phyloP scores from a whole-genome alignment of 1,140 invertebrate genomes.

The Sycophaga agraensis region DNA sequence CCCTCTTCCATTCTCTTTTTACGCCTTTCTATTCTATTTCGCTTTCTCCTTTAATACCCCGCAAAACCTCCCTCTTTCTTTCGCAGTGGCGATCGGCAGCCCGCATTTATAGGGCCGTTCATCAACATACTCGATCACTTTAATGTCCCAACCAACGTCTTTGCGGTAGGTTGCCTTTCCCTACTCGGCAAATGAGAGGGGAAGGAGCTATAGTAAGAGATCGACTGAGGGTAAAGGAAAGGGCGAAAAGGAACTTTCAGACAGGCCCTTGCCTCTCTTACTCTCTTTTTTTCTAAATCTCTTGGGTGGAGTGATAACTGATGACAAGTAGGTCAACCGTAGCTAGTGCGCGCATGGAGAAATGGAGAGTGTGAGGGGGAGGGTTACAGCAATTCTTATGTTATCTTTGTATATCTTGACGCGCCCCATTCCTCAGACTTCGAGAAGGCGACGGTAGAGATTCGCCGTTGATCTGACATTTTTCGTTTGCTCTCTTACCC shows the following conservation, averaged over 20 bases:
- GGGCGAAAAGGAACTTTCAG: no score
- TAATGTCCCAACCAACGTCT: neutral
- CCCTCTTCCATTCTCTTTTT: no score
- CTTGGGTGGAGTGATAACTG: neutral
- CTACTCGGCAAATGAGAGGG: no score
- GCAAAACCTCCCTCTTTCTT: neutral
- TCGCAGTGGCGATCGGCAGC: neutral
- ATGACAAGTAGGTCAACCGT: conserved; percentile 21
- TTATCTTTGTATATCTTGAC: conserved; percentile 12
- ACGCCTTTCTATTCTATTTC: no score
- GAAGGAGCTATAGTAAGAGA: no score
- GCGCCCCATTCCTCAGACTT: conserved; percentile 9
- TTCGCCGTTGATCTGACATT: neutral
- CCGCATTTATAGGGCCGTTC: conserved; percentile 17
- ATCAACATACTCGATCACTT: conserved; percentile 23
- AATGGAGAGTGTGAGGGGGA: neutral
- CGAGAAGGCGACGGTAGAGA: neutral
- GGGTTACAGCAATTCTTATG: neutral
- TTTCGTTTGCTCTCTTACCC: conserved; percentile 8
- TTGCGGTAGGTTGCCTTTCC: no score
- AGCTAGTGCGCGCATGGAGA: neutral
- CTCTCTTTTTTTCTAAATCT: conserved; percentile 12
- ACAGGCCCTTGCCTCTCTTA: neutral
- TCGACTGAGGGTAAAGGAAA: no score
- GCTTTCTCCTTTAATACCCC: no score